These are phyloP conservation scores for Drosophila oshimai DNA, from an alignment of 1,140 invertebrate genomes.

Conservation along the genomic window DNA sequence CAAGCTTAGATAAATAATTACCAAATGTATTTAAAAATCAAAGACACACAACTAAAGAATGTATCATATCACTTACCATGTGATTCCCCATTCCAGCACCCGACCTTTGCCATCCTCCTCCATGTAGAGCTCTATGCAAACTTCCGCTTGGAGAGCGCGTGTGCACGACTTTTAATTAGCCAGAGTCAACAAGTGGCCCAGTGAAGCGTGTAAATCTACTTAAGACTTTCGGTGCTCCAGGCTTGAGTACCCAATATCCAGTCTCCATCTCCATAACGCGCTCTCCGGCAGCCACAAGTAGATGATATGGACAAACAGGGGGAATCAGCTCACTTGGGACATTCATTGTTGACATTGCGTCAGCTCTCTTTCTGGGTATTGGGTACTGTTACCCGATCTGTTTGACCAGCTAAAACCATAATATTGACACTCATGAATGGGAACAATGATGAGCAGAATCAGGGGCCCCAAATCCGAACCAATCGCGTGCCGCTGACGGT, in stretches of 20 bases:
- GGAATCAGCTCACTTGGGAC: conserved; percentile 24
- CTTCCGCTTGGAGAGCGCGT: conserved; percentile 43
- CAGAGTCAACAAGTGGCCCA: conserved; percentile 63
- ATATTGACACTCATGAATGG: conserved; percentile 60
- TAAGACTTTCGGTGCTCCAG: conserved; percentile 41
- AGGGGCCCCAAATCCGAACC: conserved; percentile 1
- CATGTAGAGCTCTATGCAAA: conserved; percentile 23
- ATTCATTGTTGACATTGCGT: conserved; percentile 68
- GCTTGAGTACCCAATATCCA: not conserved
- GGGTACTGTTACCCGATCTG: conserved; percentile 23
- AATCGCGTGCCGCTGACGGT: conserved; percentile 24
- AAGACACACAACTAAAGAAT: not conserved
- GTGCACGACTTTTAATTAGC: conserved; percentile 66
- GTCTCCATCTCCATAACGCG: not conserved
- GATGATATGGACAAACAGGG: conserved; percentile 28
- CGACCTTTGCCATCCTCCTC: conserved; percentile 36
- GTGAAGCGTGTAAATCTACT: conserved; percentile 55
- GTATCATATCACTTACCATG: not conserved
- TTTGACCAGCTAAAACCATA: conserved; percentile 71
- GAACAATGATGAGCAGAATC: conserved; percentile 39
- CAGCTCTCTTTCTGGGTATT: conserved; percentile 48
- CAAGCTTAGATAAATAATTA: no score
- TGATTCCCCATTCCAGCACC: not conserved
- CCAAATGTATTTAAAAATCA: not conserved
- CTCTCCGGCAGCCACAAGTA: not conserved